Conservation (phyloP, 2,888 invertebrate species). For the Noctua comes region DNA sequence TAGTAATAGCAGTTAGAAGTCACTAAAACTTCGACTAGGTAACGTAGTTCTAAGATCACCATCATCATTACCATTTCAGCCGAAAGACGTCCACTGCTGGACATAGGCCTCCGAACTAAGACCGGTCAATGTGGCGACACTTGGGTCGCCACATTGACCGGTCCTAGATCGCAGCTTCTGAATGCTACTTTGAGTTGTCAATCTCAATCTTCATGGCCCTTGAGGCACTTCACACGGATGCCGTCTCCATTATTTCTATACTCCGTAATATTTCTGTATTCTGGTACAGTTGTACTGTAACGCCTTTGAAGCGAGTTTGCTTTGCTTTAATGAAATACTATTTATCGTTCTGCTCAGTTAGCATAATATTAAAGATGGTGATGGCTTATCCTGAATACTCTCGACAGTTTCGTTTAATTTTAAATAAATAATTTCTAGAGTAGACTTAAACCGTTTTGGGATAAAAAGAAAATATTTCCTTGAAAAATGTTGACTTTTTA, state of each 20-base stretch:
- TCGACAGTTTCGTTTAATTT: background rate
- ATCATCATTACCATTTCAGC: no score
- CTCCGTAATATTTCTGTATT: conserved; percentile 29
- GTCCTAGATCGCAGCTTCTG: background rate
- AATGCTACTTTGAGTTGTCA: background rate
- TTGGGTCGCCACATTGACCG: no score
- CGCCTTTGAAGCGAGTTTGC: conserved; percentile 55
- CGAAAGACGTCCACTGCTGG: no score
- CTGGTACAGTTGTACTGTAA: conserved; percentile 27
- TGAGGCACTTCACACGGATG: background rate
- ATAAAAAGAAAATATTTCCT: background rate
- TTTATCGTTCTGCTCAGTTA: conserved; percentile 55
- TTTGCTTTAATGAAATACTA: conserved; percentile 56
- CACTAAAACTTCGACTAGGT: background rate
- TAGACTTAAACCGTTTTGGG: background rate
- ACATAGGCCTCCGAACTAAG: no score
- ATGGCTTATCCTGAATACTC: conserved; percentile 23
- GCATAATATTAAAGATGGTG: conserved; percentile 47
- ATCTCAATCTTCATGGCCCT: background rate
- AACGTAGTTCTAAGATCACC: background rate
- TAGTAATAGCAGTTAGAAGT: background rate
- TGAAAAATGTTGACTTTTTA: background rate
- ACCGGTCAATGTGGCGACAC: no score
- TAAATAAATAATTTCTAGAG: conserved; percentile 8
- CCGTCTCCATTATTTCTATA: conserved; percentile 20